Base-by-base conservation (phyloP, 30 jellyfish, hydroid and myxozoan species). In the Aurelia coerulea region DNA sequence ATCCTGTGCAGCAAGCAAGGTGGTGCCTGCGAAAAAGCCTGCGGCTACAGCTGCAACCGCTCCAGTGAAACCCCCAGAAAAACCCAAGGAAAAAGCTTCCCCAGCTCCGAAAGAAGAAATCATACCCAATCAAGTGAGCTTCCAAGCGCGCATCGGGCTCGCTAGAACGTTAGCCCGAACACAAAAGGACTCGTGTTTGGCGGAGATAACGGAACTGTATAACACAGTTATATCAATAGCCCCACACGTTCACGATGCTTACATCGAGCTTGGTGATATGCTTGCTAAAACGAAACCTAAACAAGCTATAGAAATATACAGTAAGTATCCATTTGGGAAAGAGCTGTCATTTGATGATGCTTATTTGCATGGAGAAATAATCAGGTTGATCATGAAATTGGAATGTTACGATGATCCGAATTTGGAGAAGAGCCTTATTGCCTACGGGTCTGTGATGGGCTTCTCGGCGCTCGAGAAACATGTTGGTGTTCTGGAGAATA, bases 71-170 rank as follows among this genome's bases (percentile, higher is more conserved):
- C 33, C 73, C 32, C 17, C 80, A 59, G 72, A 33, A n/a, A 69
- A 68, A 35, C 41, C 33, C 2, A 79, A 67, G 17, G 62, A 35
- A 16, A 59, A 71, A 39, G 41, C 6, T 50, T 17, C 63, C 37
- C 23, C 79, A 4, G 42, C 14, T 60, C 37, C 35, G 6, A 49
- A 65, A 15, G 75, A 54, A 4, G 82, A 18, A 16, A 8, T 50
- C 39, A 51, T 53, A 12, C 50, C 52, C 23, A 90, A 90, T 80
- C 31, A 12, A 35, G 65, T 59, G 14, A 74, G 76, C 54, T 82
- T 68, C 65, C 90, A 84, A 23, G 85, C 97, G 31, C 84, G 97
- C 17, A 80, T 90, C 3, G 97, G 97, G 33, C 92, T 90, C 23
- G 97, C 97, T 13, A 80, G 97, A n/a, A 74, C 73, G 17, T 67